Percentiles rank a stretch among this genome's conserved stretches.
Evolutionary conservation across 2,113 vertebrate species (phyloP).

Genomic region (Pygoscelis antarcticus): DNA sequence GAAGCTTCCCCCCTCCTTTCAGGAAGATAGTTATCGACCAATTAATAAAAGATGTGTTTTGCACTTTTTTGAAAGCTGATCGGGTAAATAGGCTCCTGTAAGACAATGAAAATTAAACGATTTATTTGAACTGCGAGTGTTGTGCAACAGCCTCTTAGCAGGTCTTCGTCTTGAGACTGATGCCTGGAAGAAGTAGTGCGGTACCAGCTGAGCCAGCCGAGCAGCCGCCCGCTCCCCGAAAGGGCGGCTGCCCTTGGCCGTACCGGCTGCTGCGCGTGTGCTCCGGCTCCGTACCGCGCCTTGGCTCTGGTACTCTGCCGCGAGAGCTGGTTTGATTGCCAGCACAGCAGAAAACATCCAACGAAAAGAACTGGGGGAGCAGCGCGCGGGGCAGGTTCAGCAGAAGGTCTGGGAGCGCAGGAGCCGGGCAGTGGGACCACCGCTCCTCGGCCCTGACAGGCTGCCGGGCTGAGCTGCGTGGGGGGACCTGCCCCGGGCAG

Average conservation of each 20-base stretch:
- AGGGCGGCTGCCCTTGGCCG: neutral
- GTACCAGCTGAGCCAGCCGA: neutral
- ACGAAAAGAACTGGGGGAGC: neutral
- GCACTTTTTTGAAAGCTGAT: neutral
- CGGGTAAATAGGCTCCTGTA: neutral
- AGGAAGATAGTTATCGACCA: neutral
- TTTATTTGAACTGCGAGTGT: rapidly evolving
- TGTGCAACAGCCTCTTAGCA: neutral
- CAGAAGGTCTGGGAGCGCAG: neutral
- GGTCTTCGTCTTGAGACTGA: neutral
- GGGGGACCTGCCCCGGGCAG: no score
- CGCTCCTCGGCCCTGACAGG: neutral
- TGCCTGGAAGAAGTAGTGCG: neutral
- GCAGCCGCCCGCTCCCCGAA: neutral
- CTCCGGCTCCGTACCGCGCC: neutral
- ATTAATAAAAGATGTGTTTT: neutral
- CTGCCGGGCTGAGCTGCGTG: neutral
- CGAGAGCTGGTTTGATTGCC: neutral
- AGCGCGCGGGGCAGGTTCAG: no score
- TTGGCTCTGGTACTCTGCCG: neutral
- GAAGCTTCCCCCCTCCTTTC: neutral
- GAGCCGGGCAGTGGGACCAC: neutral
- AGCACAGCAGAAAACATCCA: neutral
- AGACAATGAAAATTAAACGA: rapidly evolving
- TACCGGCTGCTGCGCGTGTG: neutral